Conservation (phyloP, 2,888 invertebrate genomes). For the Lapara coniferarum region DNA sequence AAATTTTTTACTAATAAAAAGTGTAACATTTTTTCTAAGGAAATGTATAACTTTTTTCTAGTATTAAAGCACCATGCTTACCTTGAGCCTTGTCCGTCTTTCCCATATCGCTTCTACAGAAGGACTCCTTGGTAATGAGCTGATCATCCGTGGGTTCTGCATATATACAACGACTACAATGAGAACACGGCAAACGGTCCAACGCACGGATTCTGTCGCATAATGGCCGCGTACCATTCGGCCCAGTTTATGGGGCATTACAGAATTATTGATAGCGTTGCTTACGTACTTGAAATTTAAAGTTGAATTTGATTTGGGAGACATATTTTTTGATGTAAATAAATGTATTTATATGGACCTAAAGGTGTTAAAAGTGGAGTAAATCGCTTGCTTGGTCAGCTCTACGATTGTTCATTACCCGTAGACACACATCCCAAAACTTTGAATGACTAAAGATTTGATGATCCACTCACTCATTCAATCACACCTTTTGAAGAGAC, state of each 20-base stretch:
- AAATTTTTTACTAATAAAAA: too few species aligned
- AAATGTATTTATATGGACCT: too few species aligned
- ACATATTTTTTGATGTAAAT: not conserved
- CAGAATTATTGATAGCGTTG: not conserved
- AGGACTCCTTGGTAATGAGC: constrained; percentile 49
- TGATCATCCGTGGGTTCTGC: constrained; percentile 49
- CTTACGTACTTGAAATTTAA: not conserved
- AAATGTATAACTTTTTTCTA: not conserved
- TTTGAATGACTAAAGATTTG: too few species aligned
- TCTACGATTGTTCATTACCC: too few species aligned
- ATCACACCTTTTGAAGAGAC: too few species aligned
- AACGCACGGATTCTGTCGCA: constrained; percentile 58
- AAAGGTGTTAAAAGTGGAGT: too few species aligned
- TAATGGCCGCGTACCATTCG: constrained; percentile 52
- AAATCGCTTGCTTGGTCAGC: too few species aligned
- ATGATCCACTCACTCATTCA: too few species aligned
- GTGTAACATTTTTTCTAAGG: too few species aligned
- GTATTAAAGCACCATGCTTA: constrained; percentile 35
- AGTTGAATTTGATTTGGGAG: not conserved
- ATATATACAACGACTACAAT: constrained; percentile 63
- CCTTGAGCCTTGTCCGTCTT: constrained; percentile 42
- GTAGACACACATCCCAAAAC: too few species aligned
- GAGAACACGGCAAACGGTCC: constrained; percentile 48
- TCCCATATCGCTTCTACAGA: constrained; percentile 50
- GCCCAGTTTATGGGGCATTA: constrained; percentile 11